Conservation (phyloP, 2,113 vertebrate species). For the Orthonyx spaldingii region DNA sequence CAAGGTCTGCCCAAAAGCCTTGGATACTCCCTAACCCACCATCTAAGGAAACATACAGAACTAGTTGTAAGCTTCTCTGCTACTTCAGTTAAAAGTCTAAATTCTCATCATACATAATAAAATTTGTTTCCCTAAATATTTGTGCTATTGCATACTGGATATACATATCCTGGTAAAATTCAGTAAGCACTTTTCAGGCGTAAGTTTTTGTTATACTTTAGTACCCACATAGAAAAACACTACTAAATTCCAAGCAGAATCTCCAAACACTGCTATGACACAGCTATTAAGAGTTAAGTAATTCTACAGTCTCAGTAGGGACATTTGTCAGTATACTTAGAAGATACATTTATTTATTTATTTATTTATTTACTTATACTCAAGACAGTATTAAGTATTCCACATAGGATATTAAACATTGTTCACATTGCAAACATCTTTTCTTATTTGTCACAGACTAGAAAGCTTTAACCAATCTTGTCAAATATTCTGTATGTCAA, state of each 20-base stretch:
- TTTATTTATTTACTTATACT: not conserved
- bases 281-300: not conserved
- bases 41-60: not conserved
- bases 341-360: not conserved
- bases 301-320: rapidly evolving
- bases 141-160: not conserved
- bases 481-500: not conserved
- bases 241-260: not conserved
- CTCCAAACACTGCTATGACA: not conserved
- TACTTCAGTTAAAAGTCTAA: not conserved
- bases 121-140: not conserved
- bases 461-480: not conserved
- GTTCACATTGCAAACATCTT: not conserved
- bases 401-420: not conserved
- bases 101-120: not conserved
- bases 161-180: not conserved
- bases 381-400: not conserved
- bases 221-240: not conserved
- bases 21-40: not conserved
- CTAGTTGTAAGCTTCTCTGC: not conserved
- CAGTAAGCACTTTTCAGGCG: not conserved
- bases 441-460: not conserved
- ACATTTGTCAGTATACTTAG: not conserved
- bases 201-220: not conserved
- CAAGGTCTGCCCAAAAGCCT: not conserved